Conservation (phyloP, 2,797 vertebrate species). For the Glossophaga mutica region DNA sequence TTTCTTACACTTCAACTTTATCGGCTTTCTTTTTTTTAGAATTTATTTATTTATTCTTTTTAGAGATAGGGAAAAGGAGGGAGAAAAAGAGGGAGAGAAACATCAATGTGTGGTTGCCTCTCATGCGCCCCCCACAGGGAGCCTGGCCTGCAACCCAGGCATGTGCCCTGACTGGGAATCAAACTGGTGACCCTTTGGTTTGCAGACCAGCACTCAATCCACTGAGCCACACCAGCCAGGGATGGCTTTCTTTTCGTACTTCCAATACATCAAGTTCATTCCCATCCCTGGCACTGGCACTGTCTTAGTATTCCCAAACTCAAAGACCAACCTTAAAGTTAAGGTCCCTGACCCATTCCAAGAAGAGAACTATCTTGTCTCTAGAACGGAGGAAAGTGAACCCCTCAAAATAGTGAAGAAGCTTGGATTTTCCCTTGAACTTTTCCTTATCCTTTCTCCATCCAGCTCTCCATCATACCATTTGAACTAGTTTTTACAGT, state of each 20-base stretch:
- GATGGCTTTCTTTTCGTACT: not conserved
- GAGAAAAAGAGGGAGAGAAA: no score
- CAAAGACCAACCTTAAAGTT: not conserved
- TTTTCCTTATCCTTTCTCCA: not conserved
- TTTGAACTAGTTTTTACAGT: not conserved
- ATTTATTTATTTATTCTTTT: no score
- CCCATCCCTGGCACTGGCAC: not conserved
- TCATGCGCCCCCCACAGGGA: no score
- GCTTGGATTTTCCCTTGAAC: not conserved
- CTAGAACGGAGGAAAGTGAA: not conserved
- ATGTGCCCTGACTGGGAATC: no score
- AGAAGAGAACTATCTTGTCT: not conserved
- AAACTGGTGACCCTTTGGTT: no score
- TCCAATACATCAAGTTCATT: not conserved
- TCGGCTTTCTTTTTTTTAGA: not conserved
- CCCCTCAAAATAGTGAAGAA: not conserved
- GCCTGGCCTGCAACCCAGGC: no score
- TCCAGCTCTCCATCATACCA: not conserved
- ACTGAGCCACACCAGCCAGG: no score
- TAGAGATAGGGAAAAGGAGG: no score
- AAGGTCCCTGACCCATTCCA: not conserved
- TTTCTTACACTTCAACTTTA: not conserved
- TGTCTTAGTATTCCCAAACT: conserved; percentile 1
- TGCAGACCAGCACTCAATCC: no score
- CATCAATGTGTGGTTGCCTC: no score